Evolutionary conservation across 2,888 invertebrate species (phyloP), one percentile per base, ranked within the genome.

Genomic region (Polydrusus tereticollis): DNA sequence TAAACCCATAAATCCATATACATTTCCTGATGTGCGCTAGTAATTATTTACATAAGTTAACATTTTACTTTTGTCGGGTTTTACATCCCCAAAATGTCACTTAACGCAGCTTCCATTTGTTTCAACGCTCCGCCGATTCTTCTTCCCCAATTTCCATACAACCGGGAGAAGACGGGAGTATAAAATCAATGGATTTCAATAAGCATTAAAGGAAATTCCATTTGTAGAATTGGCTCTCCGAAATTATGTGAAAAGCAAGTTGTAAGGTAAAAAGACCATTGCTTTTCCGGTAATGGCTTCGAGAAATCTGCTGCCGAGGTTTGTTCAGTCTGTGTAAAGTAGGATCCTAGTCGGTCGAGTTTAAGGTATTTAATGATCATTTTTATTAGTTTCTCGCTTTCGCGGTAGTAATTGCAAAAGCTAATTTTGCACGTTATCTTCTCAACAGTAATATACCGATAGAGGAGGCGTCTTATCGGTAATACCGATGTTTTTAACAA

Each of bases 201-300:
- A 50, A 50, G 50, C 26, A 50, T 50, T 50, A n/a, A 26, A 26
- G 26, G 26, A 26, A 50, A 50, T 50, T 50, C 50, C 50, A 50
- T 50, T 50, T 50, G 50, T 50, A 50, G 14, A 50, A 50, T 50
- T 50, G 50, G 50, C 50, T 50, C 26, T n/a, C 26, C 14, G 23
- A 26, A 21, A 50, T 50, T 50, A 50, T 26, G 50, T 50, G 50
- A 50, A 50, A 50, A 50, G 50, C 50, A 20, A 26, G 50, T 26
- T 50, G 14, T 26, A 21, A 50, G 50, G 23, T 50, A 23, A 50
- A 50, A 26, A 50, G 50, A 50, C 26, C 50, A 14, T 26, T 14
- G 50, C 21, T 21, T 47, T 21, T 6, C 21, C 26, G n/a, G n/a
- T 26, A 50, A 50, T 50, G 26, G 50, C 50, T 23, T n/a, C 2